Evolutionary conservation across 2,888 invertebrate genomes (phyloP), one percentile per base, ranked within the genome.

Genomic region (Fissipunctia ypsillon): DNA sequence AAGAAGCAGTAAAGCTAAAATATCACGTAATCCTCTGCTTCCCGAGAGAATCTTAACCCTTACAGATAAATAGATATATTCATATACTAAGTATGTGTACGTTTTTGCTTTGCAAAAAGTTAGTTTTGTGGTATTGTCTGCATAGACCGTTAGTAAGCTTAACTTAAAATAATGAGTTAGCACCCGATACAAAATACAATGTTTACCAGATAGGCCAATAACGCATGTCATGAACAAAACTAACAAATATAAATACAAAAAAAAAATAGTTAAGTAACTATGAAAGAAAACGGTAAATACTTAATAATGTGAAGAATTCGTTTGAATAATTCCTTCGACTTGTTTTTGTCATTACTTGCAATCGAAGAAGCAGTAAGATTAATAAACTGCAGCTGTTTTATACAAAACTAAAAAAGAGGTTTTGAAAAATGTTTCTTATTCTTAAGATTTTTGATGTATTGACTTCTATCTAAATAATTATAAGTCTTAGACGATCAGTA

Each of bases 1-100:
- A 91, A 91, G 93, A 94, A 95, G 95, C 95, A 91, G 94, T 96
- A 96, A 96, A 96, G 96, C 96, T 95, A 93, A 94, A 93, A 94
- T 96, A 96, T 96, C 96, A 96, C 96, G 89, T 88, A 91, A 93
- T 93, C 91, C 95, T 93, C 94, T 89, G 86, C 89, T 85, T 87
- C 76, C 77, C 78, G 87, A 93, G 95, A 96, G 94, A 94, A 94
- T 94, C 88, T 86, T 86, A 88, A 88, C 86, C 87, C 83, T 87
- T 90, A 93, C 80, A 92, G 90, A 92, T 91, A 91, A 88, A 92
- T 92, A 92, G 86, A 86, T 90, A 88, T 82, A 77, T 82, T 66
- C 63, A 66, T 66, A 76, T 88, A 88, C 84, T 85, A 74, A 74
- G 74, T 77, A 84, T 86, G 83, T 85, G 87, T 88, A 88, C 78